phyloP scores from a whole-genome alignment of 2,113 vertebrate species.

The Falcunculus frontatus region DNA sequence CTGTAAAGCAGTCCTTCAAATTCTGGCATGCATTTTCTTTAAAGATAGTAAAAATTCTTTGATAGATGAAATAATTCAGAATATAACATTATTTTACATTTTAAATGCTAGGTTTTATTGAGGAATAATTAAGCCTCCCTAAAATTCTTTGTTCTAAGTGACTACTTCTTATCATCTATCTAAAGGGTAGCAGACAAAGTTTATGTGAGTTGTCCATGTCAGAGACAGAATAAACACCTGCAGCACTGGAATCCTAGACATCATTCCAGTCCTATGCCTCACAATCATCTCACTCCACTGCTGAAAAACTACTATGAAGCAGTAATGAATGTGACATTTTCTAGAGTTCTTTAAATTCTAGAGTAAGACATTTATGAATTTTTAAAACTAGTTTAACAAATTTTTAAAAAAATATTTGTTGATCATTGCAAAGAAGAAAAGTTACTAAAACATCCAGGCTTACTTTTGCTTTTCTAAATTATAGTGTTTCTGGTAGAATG shows the following conservation, averaged over 20 bases:
- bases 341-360: background rate
- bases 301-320: background rate
- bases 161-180: background rate
- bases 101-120: background rate
- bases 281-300: background rate
- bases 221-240: background rate
- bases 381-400: background rate
- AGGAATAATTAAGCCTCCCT: background rate
- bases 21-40: background rate
- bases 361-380: background rate
- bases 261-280: background rate
- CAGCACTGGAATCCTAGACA: background rate
- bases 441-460: background rate
- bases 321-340: background rate
- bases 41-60: background rate
- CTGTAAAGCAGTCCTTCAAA: background rate
- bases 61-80: background rate
- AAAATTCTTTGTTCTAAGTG: background rate
- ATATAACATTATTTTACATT: background rate
- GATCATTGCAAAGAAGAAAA: background rate
- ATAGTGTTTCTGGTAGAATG: background rate
- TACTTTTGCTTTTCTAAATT: conserved; percentile 32
- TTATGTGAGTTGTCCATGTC: background rate
- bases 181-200: background rate
- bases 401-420: background rate